Base-by-base conservation (phyloP, 2,888 invertebrate genomes). In the Calliphora vomitoria region DNA sequence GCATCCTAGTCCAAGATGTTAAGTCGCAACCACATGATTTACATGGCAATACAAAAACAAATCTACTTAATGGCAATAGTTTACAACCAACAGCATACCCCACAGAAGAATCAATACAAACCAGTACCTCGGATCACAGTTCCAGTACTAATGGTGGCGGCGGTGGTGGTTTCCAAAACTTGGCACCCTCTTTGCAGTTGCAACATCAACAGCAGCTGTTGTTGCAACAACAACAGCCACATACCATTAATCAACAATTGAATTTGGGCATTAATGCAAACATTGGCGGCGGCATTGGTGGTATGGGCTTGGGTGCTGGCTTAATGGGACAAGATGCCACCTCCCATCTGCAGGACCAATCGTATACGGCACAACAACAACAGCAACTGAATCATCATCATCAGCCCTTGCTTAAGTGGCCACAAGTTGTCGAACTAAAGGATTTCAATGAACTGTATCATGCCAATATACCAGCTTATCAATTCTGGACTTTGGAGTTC, bases 401-500 rank as follows among this genome's bases (percentile, higher is more conserved):
- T 88, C 96, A 96, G 89, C 97, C 96, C 92, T 95, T 95, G 90
- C 96, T 96, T 92, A 96, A 96, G 90, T 96, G 96, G 90, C 96
- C 96, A 66, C 97, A 96, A 90, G 96, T 97, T 91, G 95, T 97
- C 91, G 97, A 97, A 94, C 95, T 97, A 90, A 95, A 97, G 92
- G 97, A 97, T 92, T 96, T 98, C 93, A 97, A 97, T 94, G 96
- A 97, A 92, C 95, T 96, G 89, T 97, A 97, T 93, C 96, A 97
- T 91, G 97, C 97, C 91, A 96, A 96, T 88, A 97, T 98, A 93
- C 97, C 97, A 91, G 97, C 98, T 91, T 98, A 97, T 94, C 97
- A 97, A 93, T 98, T 98, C 94, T 98, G 98, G 98, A 98, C 98
- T 94, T 96, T 97, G 88, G 98, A 98, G 94, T 97, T 98, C 94